A percentile compares a stretch with the other conserved stretches of the same genome.
phyloP scores from a whole-genome alignment of 2,888 invertebrate genomes.

The Lapara coniferarum region DNA sequence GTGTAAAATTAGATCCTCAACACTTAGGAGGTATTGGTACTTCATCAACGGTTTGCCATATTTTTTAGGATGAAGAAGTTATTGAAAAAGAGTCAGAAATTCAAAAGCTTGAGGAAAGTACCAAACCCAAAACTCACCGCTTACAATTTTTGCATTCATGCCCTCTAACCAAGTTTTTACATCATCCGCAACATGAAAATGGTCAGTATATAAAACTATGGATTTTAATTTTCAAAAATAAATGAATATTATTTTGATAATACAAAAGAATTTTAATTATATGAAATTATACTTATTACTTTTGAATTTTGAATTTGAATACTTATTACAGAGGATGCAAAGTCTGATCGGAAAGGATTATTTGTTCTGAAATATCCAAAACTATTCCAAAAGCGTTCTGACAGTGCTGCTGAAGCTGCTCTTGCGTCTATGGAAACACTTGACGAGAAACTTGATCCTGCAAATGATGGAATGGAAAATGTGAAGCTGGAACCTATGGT shows the following conservation, averaged over 20 bases:
- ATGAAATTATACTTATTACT: slow-evolving; percentile 1
- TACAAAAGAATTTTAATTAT: neutral
- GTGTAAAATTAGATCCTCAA: too few relatives aligned
- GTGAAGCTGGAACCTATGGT: slow-evolving; percentile 85
- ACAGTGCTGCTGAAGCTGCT: slow-evolving; percentile 86
- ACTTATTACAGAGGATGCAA: slow-evolving; percentile 51
- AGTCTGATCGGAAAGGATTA: slow-evolving; percentile 47
- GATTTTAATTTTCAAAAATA: too few relatives aligned
- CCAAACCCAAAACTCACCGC: slow-evolving; percentile 65
- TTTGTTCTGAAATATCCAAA: slow-evolving; percentile 74
- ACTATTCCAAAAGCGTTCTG: slow-evolving; percentile 82
- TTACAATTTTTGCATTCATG: slow-evolving; percentile 71
- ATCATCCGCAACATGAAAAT: slow-evolving; percentile 62
- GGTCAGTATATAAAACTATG: slow-evolving; percentile 45
- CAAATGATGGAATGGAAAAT: slow-evolving; percentile 89
- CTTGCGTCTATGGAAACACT: slow-evolving; percentile 92
- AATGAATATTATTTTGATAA: too few relatives aligned
- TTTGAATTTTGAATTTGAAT: too few relatives aligned
- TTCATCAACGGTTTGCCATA: neutral
- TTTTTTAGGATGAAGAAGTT: slow-evolving; percentile 67
- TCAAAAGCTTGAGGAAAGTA: slow-evolving; percentile 67
- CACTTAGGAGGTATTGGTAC: too few relatives aligned
- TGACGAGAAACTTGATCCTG: slow-evolving; percentile 88
- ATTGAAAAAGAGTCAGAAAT: slow-evolving; percentile 71
- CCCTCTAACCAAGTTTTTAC: slow-evolving; percentile 70